These are phyloP conservation scores for Drosophila erecta DNA, from an alignment of 1,140 invertebrate genomes.

Conservation along the genomic window DNA sequence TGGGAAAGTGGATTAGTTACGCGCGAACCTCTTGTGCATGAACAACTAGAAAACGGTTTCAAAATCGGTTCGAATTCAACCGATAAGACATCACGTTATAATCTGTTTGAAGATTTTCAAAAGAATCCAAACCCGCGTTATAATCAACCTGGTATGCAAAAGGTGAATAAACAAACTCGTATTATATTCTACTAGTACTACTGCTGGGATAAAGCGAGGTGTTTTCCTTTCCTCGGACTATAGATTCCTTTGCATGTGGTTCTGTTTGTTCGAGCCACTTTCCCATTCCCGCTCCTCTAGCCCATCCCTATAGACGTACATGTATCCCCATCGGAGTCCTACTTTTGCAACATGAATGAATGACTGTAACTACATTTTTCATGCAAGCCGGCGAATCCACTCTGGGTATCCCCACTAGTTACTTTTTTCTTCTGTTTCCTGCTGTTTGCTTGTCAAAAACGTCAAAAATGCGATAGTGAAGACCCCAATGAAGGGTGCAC, in stretches of 20 bases:
- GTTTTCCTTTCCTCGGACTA: neutral
- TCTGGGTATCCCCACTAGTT: conserved; percentile 17
- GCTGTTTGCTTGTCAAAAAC: conserved; percentile 66
- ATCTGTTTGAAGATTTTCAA: neutral
- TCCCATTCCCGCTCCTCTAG: conserved; percentile 21
- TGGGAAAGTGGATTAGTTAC: neutral
- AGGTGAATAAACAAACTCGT: conserved; percentile 10
- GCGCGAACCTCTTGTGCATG: neutral
- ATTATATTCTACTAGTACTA: conserved; percentile 1
- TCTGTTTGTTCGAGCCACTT: conserved; percentile 33
- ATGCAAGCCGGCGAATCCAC: conserved; percentile 46
- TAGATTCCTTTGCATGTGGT: conserved; percentile 34
- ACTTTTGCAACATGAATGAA: conserved; percentile 75
- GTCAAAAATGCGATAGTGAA: conserved; percentile 68
- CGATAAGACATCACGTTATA: neutral
- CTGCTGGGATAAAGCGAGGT: conserved; percentile 8
- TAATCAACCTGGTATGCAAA: conserved; percentile 27
- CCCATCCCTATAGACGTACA: conserved; percentile 16
- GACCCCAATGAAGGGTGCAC: conserved; percentile 39
- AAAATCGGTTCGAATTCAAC: too few species aligned
- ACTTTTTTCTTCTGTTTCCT: conserved; percentile 9
- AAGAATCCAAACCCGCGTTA: neutral
- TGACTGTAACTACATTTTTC: conserved; percentile 74
- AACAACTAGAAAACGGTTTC: neutral
- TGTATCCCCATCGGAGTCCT: conserved; percentile 46